Conservation (phyloP, 30 jellyfish, hydroid and myxozoan species). For the Chrysaora quinquecirrha region DNA sequence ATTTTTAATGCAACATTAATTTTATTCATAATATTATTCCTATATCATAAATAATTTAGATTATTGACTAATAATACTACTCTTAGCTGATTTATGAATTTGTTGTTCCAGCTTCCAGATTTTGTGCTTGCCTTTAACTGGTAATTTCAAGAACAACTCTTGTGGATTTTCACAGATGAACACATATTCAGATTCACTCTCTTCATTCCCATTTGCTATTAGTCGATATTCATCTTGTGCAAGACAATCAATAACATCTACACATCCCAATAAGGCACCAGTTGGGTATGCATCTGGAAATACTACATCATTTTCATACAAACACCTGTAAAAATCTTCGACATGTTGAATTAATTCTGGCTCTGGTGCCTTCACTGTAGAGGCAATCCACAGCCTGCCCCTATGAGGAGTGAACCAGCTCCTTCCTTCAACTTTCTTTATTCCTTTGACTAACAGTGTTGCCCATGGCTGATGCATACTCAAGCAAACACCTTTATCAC, state of each 20-base stretch:
- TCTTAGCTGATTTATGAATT: slow-evolving; percentile 80
- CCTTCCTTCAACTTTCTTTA: slow-evolving; percentile 96
- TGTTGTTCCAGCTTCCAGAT: slow-evolving; percentile 89
- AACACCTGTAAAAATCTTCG: slow-evolving; percentile 72
- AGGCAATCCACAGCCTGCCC: slow-evolving; percentile 99
- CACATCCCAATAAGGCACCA: slow-evolving; percentile 94
- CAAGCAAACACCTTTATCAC: slow-evolving; percentile 88
- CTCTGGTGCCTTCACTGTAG: slow-evolving; percentile 91
- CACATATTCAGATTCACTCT: slow-evolving; percentile 78
- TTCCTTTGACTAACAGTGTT: slow-evolving; percentile 83
- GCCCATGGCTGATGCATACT: slow-evolving; percentile 99
- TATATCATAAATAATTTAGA: no score
- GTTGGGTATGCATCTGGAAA: slow-evolving; percentile 95
- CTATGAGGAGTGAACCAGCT: slow-evolving; percentile 97
- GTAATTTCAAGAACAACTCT: slow-evolving; percentile 78
- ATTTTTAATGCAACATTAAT: no score
- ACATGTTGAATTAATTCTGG: slow-evolving; percentile 51
- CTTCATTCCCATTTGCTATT: slow-evolving; percentile 68
- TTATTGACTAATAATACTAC: slow-evolving; percentile 53
- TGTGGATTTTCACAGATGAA: slow-evolving; percentile 90
- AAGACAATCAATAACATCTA: slow-evolving; percentile 88
- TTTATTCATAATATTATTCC: no score
- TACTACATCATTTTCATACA: slow-evolving; percentile 50
- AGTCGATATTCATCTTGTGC: slow-evolving; percentile 82
- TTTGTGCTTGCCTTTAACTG: slow-evolving; percentile 94